A percentile compares a stretch with the other conserved stretches of the same genome.
phyloP scores from a whole-genome alignment of 2,797 vertebrate species.

The Paedocypris micromegethes region DNA sequence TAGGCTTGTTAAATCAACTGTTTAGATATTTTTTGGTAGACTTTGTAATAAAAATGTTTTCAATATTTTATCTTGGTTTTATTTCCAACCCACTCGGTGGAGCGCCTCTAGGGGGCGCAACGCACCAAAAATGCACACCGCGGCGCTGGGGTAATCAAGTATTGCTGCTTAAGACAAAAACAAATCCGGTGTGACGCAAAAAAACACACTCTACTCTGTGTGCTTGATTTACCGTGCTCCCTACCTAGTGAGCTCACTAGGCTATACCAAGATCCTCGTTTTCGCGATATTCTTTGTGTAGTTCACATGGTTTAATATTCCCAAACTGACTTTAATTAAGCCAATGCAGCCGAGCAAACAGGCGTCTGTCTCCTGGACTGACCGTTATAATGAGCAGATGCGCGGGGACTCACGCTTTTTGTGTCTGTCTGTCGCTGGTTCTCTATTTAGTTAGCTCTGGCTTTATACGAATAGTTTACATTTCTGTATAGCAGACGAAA shows the following conservation, averaged over 20 bases:
- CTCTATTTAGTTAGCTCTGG: not conserved
- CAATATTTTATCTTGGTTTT: not conserved
- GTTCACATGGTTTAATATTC: slow-evolving; percentile 68
- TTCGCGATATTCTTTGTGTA: slow-evolving; percentile 37
- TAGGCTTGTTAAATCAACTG: slow-evolving; percentile 18
- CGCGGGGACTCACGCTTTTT: slow-evolving; percentile 15
- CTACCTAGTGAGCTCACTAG: not conserved
- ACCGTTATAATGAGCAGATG: slow-evolving; percentile 73
- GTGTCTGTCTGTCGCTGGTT: not conserved
- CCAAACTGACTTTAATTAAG: slow-evolving; percentile 70
- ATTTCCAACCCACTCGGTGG: not conserved
- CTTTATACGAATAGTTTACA: not conserved
- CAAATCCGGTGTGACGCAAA: too few relatives aligned
- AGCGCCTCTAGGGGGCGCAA: slow-evolving; percentile 4
- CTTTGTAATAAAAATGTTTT: slow-evolving; percentile 43
- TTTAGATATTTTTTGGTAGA: slow-evolving; percentile 4
- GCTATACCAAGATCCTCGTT: slow-evolving; percentile 1
- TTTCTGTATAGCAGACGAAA: too few relatives aligned
- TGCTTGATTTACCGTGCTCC: not conserved
- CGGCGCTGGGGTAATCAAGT: not conserved
- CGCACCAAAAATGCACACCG: slow-evolving; percentile 5
- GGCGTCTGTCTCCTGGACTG: slow-evolving; percentile 62
- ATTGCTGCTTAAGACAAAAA: not conserved
- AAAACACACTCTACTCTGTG: too few relatives aligned
- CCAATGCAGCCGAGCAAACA: slow-evolving; percentile 71